Percentiles rank a stretch among this genome's conserved stretches.
Conservation (phyloP, 1,140 invertebrate genomes). For the Drosophila kohkoa region DNA sequence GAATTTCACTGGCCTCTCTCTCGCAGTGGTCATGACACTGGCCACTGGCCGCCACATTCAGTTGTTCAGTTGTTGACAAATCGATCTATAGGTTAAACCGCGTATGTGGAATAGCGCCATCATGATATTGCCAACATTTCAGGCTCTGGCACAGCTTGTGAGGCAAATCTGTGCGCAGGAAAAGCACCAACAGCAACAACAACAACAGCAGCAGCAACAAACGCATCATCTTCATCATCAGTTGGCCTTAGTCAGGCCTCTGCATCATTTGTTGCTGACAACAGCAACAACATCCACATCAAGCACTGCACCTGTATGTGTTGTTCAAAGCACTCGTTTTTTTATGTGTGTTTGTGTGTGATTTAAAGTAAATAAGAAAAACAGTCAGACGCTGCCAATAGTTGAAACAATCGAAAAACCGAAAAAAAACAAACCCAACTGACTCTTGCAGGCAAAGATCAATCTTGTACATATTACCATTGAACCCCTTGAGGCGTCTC, state of each 20-base stretch:
- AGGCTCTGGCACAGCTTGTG: conserved; percentile 66
- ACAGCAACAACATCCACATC: conserved; percentile 17
- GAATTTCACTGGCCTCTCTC: conserved; percentile 29
- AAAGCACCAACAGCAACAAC: conserved; percentile 46
- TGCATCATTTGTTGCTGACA: conserved; percentile 52
- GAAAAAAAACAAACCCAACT: conserved; percentile 2
- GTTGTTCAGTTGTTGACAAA: conserved; percentile 66
- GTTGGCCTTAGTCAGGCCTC: conserved; percentile 33
- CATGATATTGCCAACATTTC: conserved; percentile 77
- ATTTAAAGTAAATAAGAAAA: background rate
- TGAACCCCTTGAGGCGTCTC: conserved; percentile 66
- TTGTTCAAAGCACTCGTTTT: conserved; percentile 21
- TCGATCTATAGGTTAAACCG: conserved; percentile 47
- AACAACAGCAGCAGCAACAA: conserved; percentile 36
- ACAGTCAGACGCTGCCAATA: background rate
- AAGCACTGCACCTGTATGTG: conserved; percentile 60
- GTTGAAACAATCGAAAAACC: conserved; percentile 16
- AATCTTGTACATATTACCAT: conserved; percentile 83
- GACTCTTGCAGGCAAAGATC: conserved; percentile 80
- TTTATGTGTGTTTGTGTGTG: background rate
- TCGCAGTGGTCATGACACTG: conserved; percentile 65
- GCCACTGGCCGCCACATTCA: conserved; percentile 58
- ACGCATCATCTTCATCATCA: conserved; percentile 52
- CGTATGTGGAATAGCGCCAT: conserved; percentile 46
- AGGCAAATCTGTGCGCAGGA: conserved; percentile 69